A percentile compares a stretch with the other conserved stretches of the same genome.
These are phyloP conservation scores for Scolopax bukidnonensis DNA, from an alignment of 2,797 vertebrate genomes.

Conservation along the genomic window DNA sequence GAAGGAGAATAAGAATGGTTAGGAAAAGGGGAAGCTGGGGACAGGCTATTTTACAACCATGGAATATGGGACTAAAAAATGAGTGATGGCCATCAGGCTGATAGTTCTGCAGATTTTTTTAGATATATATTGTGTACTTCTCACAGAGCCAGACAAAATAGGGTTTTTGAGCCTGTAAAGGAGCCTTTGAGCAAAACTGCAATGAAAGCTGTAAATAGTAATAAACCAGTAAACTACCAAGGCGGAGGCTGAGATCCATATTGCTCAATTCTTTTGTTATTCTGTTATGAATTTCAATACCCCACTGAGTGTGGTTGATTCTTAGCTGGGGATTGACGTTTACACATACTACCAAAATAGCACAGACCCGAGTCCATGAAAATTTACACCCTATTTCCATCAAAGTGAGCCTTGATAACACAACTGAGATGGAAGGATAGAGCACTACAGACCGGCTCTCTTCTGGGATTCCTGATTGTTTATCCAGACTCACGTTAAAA, in stretches of 20 bases:
- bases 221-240: background rate
- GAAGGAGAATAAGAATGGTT: background rate
- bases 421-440: background rate
- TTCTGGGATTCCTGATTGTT: background rate
- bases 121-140: background rate
- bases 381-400: background rate
- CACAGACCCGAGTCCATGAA: background rate
- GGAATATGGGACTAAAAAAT: background rate
- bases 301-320: background rate
- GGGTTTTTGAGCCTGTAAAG: background rate
- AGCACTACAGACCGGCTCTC: background rate
- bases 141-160: background rate
- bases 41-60: background rate
- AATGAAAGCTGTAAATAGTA: background rate
- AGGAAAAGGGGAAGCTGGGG: background rate
- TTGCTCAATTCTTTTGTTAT: background rate
- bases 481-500: background rate
- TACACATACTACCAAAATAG: background rate
- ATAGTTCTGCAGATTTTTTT: background rate
- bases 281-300: background rate
- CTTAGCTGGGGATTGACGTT: background rate
- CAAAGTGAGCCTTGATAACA: background rate
- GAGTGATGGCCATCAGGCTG: background rate
- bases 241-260: background rate
- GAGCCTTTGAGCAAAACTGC: background rate